A percentile compares a stretch with the other conserved stretches of the same genome.
Conservation (phyloP, 92 coral and sea anemone species). For the Meandrina meandrites region DNA sequence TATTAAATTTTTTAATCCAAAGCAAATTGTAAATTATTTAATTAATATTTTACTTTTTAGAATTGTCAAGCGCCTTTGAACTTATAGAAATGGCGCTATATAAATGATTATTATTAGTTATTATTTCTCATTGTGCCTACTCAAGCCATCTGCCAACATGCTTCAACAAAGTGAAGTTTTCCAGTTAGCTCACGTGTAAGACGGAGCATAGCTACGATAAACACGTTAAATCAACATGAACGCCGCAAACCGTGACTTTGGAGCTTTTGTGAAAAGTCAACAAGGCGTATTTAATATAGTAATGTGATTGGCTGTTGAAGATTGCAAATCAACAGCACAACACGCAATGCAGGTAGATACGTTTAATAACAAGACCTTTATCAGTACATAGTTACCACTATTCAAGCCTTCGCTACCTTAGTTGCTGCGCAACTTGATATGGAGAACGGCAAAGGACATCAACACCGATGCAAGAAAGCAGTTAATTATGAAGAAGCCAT, state of each 20-base stretch:
- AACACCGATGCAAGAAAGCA: not conserved
- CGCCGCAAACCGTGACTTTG: not conserved
- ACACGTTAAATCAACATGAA: not conserved
- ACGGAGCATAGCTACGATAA: not conserved
- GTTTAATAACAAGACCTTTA: not conserved
- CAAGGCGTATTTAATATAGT: not conserved
- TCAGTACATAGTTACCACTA: not conserved
- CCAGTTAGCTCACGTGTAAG: not conserved
- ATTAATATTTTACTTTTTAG: too few relatives aligned
- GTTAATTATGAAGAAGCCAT: constrained; percentile 22
- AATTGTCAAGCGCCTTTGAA: too few relatives aligned
- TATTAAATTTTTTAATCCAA: too few relatives aligned
- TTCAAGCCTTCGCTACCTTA: not conserved
- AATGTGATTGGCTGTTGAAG: not conserved
- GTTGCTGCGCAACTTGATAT: not conserved
- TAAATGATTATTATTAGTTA: too few relatives aligned
- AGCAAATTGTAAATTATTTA: too few relatives aligned
- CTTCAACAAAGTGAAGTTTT: not conserved
- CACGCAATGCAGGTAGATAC: not conserved
- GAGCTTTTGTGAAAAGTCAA: not conserved
- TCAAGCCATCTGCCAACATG: too few relatives aligned
- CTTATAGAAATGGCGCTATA: too few relatives aligned
- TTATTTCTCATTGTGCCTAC: too few relatives aligned
- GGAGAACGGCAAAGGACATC: not conserved
- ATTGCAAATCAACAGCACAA: not conserved